phyloP scores from a whole-genome alignment of 2,113 vertebrate genomes.

The Callospermophilus lateralis region DNA sequence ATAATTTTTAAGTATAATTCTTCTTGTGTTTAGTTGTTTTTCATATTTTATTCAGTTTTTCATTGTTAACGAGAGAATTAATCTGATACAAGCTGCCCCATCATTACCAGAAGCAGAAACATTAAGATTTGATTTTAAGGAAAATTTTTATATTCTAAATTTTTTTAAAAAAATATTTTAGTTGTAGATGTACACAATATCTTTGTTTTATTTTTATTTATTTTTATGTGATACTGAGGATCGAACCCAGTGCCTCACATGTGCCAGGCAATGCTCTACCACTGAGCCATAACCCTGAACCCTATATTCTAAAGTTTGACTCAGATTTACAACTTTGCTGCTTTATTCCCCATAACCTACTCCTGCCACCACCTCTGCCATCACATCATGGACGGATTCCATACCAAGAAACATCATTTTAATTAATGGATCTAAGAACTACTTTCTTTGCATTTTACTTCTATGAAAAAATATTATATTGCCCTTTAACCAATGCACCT shows the following conservation, averaged over 20 bases:
- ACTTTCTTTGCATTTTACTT: constrained; percentile 38
- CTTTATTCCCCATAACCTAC: not conserved
- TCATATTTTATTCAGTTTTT: constrained; percentile 25
- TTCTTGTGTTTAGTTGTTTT: not conserved
- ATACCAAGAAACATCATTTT: not conserved
- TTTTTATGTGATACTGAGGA: too few species aligned
- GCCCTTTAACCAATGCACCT: not conserved
- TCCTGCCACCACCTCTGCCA: not conserved
- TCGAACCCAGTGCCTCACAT: too few species aligned
- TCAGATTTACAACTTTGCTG: not conserved
- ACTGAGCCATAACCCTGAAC: too few species aligned
- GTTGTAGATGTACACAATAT: too few species aligned
- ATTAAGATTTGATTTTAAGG: not conserved
- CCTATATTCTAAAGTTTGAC: not conserved
- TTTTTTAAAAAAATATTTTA: too few species aligned
- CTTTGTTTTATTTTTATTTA: too few species aligned
- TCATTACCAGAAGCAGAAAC: not conserved
- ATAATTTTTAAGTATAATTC: not conserved
- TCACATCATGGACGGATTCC: not conserved
- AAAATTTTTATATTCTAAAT: not conserved
- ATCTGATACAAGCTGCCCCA: not conserved
- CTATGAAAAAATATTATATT: not conserved
- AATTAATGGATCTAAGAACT: not conserved
- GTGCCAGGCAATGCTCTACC: too few species aligned
- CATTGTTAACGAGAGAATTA: not conserved